Conservation (phyloP, 2,113 vertebrate genomes). For the Panthera leo region DNA sequence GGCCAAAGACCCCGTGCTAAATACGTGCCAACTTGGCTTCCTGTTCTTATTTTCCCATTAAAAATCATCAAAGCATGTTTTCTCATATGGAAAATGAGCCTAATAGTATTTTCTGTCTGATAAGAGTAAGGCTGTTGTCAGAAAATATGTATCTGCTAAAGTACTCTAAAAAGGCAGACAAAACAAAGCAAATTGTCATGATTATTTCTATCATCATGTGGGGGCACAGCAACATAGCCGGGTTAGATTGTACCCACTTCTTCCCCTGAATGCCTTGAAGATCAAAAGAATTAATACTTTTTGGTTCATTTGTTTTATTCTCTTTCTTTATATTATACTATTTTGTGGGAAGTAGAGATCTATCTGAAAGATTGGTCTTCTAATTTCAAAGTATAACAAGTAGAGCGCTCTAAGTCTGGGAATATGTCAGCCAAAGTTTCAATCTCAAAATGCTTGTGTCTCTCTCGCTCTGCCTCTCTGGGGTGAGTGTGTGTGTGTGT, state of each 20-base stretch:
- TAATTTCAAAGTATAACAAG: constrained; percentile 44
- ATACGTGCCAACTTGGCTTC: not conserved
- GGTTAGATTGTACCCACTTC: not conserved
- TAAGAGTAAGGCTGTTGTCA: not conserved
- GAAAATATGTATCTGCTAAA: not conserved
- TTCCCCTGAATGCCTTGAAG: not conserved
- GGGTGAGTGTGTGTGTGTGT: not conserved
- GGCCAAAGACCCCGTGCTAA: not conserved
- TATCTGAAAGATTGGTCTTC: constrained; percentile 58
- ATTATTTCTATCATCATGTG: not conserved
- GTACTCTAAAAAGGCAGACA: not conserved
- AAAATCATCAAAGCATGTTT: not conserved
- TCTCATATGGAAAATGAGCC: constrained; percentile 9
- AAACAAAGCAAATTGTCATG: not conserved
- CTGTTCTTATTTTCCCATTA: not conserved
- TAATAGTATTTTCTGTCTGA: not conserved
- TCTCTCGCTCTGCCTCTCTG: not conserved
- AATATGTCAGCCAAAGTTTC: constrained; percentile 62
- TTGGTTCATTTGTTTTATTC: constrained; percentile 47
- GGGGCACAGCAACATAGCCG: not conserved
- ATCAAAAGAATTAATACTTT: not conserved
- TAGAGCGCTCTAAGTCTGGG: constrained; percentile 50
- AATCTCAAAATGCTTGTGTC: not conserved
- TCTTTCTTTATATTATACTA: constrained; percentile 69
- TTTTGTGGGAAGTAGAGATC: constrained; percentile 58